A percentile compares a stretch with the other conserved stretches of the same genome.
phyloP scores from a whole-genome alignment of 92 coral and sea anemone genomes.

The Plumapathes pennacea region DNA sequence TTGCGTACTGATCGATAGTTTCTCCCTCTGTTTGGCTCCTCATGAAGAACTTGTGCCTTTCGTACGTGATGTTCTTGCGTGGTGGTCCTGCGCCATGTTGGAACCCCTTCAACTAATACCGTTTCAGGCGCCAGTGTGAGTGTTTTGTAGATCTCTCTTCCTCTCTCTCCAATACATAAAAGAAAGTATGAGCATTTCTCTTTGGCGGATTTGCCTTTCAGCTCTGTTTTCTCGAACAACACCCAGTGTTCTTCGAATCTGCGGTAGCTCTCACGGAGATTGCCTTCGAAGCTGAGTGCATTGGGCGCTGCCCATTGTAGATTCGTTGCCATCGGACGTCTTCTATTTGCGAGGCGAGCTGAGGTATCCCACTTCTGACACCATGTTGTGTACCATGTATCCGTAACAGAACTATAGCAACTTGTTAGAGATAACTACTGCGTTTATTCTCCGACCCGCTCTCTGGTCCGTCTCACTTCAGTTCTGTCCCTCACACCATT shows the following conservation, averaged over 20 bases:
- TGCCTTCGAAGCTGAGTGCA: not conserved
- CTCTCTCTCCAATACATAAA: conserved; percentile 30
- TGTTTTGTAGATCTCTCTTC: conserved; percentile 33
- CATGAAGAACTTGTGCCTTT: conserved; percentile 35
- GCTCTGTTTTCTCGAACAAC: conserved; percentile 6
- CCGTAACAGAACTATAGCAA: too few relatives aligned
- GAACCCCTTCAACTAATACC: conserved; percentile 6
- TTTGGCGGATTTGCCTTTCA: conserved; percentile 1
- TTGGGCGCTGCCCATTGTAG: conserved; percentile 32
- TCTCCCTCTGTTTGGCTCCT: conserved; percentile 35
- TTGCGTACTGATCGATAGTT: conserved; percentile 44
- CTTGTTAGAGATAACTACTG: too few relatives aligned
- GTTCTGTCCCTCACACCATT: too few relatives aligned
- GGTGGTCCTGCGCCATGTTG: conserved; percentile 9
- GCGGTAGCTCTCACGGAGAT: conserved; percentile 18
- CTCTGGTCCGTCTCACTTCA: too few relatives aligned
- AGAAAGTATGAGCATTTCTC: conserved; percentile 32
- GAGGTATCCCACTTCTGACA: too few relatives aligned
- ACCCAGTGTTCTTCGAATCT: conserved; percentile 20
- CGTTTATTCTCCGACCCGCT: too few relatives aligned
- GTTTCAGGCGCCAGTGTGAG: conserved; percentile 15
- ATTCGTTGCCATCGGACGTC: conserved; percentile 8
- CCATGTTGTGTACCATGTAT: too few relatives aligned
- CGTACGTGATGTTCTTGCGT: conserved; percentile 33
- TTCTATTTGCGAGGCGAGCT: too few relatives aligned